Evolutionary conservation across 2,797 vertebrate genomes (phyloP).

Genomic region (Aldrovandia affinis): DNA sequence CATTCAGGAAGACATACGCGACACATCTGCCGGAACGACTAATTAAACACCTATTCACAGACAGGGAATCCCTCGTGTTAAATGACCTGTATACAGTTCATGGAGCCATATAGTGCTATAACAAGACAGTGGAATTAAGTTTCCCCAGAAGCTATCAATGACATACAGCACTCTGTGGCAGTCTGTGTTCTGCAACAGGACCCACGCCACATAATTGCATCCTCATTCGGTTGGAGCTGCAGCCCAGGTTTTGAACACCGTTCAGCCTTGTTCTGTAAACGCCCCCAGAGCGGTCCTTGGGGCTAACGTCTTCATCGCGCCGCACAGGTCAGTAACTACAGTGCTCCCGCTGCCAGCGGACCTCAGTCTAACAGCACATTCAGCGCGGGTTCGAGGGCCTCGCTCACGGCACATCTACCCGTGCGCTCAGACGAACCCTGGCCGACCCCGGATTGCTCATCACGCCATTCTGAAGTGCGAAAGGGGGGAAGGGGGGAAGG

Average conservation of each 20-base stretch:
- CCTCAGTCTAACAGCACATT: not conserved
- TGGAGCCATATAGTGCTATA: not conserved
- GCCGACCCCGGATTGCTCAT: too few species aligned
- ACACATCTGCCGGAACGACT: not conserved
- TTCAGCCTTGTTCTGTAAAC: too few species aligned
- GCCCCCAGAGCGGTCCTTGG: not conserved
- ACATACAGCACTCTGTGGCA: not conserved
- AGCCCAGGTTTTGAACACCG: not conserved
- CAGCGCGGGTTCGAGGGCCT: not conserved
- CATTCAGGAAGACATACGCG: not conserved
- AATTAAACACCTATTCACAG: not conserved
- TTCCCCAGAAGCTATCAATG: not conserved
- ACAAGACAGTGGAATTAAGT: not conserved
- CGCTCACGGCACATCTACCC: not conserved
- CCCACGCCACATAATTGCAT: not conserved
- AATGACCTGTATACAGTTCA: not conserved
- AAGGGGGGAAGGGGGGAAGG: not conserved
- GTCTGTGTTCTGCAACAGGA: not conserved
- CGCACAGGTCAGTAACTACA: not conserved
- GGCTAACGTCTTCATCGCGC: not conserved
- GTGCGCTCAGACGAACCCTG: not conserved
- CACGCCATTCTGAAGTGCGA: not conserved
- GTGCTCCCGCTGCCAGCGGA: not conserved
- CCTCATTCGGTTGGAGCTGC: not conserved
- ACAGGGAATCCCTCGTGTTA: not conserved